phyloP scores from a whole-genome alignment of 1,140 invertebrate species.

The Dufourea novaeangliae region DNA sequence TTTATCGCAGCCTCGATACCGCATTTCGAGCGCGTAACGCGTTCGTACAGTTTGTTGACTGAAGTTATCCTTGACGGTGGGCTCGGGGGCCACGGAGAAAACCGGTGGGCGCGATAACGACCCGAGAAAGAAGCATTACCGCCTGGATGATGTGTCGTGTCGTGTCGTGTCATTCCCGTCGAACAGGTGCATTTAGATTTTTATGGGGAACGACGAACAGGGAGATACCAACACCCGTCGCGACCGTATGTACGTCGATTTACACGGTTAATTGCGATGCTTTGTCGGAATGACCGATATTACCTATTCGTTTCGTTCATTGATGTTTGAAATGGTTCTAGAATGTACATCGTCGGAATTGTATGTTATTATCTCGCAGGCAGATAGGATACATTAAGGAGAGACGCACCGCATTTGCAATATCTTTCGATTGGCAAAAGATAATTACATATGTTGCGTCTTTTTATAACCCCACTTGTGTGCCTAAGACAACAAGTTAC shows the following conservation, averaged over 20 bases:
- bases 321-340: not conserved
- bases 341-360: too few species aligned
- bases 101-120: slow-evolving; percentile 31
- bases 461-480: too few species aligned
- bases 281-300: slow-evolving; percentile 7
- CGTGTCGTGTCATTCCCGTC: slow-evolving; percentile 4
- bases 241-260: not conserved
- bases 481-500: too few species aligned
- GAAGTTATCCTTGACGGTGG: slow-evolving; percentile 37
- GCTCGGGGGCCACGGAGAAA: not conserved
- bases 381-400: too few species aligned
- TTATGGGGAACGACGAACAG: not conserved
- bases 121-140: slow-evolving; percentile 4
- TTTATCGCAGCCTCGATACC: slow-evolving; percentile 57
- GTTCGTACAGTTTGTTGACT: slow-evolving; percentile 37
- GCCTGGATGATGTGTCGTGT: slow-evolving; percentile 14
- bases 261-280: slow-evolving; percentile 8
- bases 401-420: too few species aligned
- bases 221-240: not conserved
- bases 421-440: too few species aligned
- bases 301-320: not conserved
- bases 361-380: too few species aligned
- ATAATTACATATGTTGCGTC: too few species aligned
- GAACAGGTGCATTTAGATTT: slow-evolving; percentile 22
- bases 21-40: slow-evolving; percentile 47